phyloP scores from a whole-genome alignment of 2,888 invertebrate species.

The Empis livida region DNA sequence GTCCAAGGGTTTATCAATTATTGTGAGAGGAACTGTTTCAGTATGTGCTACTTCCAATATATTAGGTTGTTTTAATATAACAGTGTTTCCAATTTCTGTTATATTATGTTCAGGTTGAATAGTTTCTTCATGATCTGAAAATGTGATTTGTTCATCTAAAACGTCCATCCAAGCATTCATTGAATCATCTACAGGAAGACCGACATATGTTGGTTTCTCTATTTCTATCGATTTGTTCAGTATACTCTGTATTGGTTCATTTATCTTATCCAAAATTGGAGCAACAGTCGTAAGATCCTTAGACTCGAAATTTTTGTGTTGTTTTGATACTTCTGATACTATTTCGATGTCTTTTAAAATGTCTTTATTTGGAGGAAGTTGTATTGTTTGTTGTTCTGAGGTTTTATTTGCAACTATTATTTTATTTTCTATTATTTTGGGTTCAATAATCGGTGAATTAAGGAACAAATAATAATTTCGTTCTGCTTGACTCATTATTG shows the following conservation, averaged over 20 bases:
- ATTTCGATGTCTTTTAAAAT: neutral
- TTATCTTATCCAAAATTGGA: no score
- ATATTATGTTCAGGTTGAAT: neutral
- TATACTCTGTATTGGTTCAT: no score
- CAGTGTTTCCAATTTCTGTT: neutral
- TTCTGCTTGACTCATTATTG: constrained; percentile 16
- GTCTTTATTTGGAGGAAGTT: neutral
- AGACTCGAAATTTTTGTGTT: neutral
- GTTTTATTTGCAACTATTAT: no score
- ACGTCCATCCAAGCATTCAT: constrained; percentile 22
- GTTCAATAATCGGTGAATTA: constrained; percentile 10
- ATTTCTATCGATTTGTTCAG: neutral
- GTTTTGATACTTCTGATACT: neutral
- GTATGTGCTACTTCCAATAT: no score
- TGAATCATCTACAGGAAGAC: constrained; percentile 25
- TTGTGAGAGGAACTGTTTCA: neutral
- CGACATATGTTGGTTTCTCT: constrained; percentile 20
- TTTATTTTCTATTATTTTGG: constrained; percentile 6
- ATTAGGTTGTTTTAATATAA: neutral
- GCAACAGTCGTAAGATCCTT: neutral
- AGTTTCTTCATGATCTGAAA: constrained; percentile 13
- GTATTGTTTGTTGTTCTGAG: neutral
- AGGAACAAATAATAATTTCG: constrained; percentile 13
- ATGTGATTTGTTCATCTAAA: constrained; percentile 21
- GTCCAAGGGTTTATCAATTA: no score